Base-by-base conservation (phyloP, 2,888 invertebrate genomes). In the Baccha elongata region DNA sequence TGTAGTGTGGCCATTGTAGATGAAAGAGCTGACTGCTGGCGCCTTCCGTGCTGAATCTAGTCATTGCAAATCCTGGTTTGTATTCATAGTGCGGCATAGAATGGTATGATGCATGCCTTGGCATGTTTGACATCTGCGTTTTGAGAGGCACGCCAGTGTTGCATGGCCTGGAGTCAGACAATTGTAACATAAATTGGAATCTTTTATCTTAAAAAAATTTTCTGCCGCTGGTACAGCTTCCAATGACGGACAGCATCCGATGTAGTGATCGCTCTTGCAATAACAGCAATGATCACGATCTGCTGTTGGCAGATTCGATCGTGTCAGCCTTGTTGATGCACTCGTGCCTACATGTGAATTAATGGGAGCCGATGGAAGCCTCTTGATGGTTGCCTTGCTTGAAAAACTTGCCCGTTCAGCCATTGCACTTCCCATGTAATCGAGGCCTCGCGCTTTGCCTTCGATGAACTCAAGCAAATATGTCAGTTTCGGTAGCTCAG, bases 81-180 rank as follows among this genome's bases (percentile, higher is more conserved):
- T 1, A n/a, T 10, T 35, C 19, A 1, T 7, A 0, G 19, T 55
- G 53, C 53, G 35, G 19, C 55, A 55, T 11, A 55, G 10, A 37
- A 55, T 55, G 10, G 64, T 65, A 19, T 65, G 50, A 10, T 65
- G 65, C 21, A 37, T 32, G 5, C 53, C 53, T 29, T 53, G 21
- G 15, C 67, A 53, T 2, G 53, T 42, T 11, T 7, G 29, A 67
- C 67, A 67, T 23, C 44, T n/a, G 32, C 32, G 52, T 26, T 67
- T 53, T 2, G 68, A 69, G 21, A 35, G 4, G 10, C 68, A 58
- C 8, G n/a, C 46, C 35, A 42, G 60, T 64, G 72, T 72, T 8
- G 64, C 64, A 8, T 73, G 73, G 26, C 73, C 64, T 73, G 73
- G 73, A 53, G 53, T 73, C 3, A 73, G 26, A 29, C 55, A 73